phyloP scores from a whole-genome alignment of 2,797 vertebrate genomes.

The Sparidentex hasta region DNA sequence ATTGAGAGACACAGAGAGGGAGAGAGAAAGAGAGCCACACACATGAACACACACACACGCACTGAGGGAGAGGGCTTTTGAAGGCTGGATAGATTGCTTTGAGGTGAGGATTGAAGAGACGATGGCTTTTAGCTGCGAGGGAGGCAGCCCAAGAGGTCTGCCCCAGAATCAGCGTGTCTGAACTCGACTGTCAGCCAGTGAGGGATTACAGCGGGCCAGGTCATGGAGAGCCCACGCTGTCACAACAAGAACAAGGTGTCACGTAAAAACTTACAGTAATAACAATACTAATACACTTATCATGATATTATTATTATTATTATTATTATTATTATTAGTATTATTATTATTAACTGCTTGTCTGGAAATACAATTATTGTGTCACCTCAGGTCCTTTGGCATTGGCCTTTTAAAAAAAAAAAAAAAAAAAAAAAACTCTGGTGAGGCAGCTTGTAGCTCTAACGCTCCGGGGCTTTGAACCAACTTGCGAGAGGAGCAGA shows the following conservation, averaged over 20 bases:
- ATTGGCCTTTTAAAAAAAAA: conserved; percentile 2
- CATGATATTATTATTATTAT: neutral
- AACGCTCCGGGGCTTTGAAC: neutral
- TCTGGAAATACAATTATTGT: conserved; percentile 16
- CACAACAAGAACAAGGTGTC: conserved; percentile 15
- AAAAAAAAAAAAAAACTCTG: too few species aligned
- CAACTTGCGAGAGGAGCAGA: neutral
- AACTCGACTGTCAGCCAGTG: conserved; percentile 52
- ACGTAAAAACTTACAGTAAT: neutral
- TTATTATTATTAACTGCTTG: neutral
- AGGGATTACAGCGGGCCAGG: conserved; percentile 55
- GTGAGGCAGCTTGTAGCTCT: conserved; percentile 20
- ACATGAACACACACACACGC: neutral
- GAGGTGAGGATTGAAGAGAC: conserved; percentile 57
- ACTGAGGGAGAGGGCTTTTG: conserved; percentile 27
- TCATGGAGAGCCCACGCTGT: conserved; percentile 43
- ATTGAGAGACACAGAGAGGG: neutral
- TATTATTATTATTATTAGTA: neutral
- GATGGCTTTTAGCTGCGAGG: conserved; percentile 57
- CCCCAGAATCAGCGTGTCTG: conserved; percentile 51
- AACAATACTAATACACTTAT: neutral
- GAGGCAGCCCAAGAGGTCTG: conserved; percentile 54
- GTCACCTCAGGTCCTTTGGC: conserved; percentile 4
- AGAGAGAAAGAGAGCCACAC: neutral
- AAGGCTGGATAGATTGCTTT: conserved; percentile 57